These are phyloP conservation scores for Lepilemur ruficaudatus DNA, from an alignment of 2,797 vertebrate genomes.

Conservation along the genomic window DNA sequence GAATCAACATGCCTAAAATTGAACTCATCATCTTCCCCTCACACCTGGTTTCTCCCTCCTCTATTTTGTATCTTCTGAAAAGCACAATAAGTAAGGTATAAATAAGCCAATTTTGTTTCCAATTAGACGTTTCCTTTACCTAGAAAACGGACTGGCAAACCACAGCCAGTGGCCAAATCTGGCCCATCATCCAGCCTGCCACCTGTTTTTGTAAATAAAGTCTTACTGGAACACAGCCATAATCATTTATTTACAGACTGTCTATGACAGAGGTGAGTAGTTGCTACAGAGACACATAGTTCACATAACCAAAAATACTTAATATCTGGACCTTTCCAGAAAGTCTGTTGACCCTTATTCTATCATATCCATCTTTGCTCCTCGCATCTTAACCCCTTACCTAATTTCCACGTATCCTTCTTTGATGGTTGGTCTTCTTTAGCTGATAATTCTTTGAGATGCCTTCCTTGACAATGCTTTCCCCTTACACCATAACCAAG, in stretches of 20 bases:
- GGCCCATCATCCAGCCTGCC: neutral
- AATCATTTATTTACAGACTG: neutral
- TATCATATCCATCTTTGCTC: neutral
- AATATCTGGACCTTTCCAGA: neutral
- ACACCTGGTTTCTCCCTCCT: neutral
- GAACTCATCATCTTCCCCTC: neutral
- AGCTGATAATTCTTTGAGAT: neutral
- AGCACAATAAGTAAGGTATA: neutral
- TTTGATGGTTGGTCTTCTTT: neutral
- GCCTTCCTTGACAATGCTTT: neutral
- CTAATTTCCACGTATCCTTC: neutral
- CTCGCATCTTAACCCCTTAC: neutral
- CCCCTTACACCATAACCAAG: neutral
- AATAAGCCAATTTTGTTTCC: neutral
- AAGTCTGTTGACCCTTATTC: neutral
- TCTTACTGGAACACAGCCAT: neutral
- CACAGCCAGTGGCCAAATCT: neutral
- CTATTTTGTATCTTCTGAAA: constrained; percentile 1
- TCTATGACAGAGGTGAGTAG: neutral
- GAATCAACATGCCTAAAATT: neutral
- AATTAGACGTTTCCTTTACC: neutral
- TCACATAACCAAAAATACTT: neutral
- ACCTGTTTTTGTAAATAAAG: neutral
- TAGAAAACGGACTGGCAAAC: neutral
- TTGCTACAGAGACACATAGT: neutral